Evolutionary conservation across 2,113 vertebrate species (phyloP), one percentile per base, ranked within the genome.

Genomic region (Pituophis catenifer): DNA sequence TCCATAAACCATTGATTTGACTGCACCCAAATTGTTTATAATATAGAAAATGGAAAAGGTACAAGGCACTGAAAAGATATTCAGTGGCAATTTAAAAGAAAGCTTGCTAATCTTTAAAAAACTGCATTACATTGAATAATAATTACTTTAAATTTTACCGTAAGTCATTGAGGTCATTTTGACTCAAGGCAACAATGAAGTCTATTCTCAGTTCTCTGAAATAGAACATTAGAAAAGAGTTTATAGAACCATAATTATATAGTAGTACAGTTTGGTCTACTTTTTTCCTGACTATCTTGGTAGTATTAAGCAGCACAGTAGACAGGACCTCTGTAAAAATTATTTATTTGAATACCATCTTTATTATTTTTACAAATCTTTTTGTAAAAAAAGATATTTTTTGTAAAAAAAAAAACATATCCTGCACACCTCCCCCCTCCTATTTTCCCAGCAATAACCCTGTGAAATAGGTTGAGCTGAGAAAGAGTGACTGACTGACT

Each of bases 1-100:
- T n/a, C 29, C 90, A 5, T 93, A 89, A 81, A 8, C 70, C 2
- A n/a, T 54, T 94, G 21, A 94, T 92, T 2, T 0, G 1, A 58
- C 9, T 7, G 2, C 81, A 92, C 11, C 23, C 88, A 62, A 93
- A 94, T 92, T 62, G 1, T 4, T 93, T 92, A 91, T 54, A 93
- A 59, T 52, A 85, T 8, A 3, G 13, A 48, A 59, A 50, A 90
- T 1, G 93, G 13, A 59, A n/a, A 93, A 91, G 90, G 91, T 93
- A 86, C 9, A 87, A 29, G 81, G 90, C 91, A 8, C 33, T 94
- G 90, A 90, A 93, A 62, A 26, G 15, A 89, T 59, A 21, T 53
- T 50, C 89, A 90, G 19, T 86, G 70, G 52, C 94, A 81, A n/a
- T 57, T 94, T 90, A 89, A 94, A 96, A 10, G 13, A 62, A 90